A percentile compares a stretch with the other conserved stretches of the same genome.
phyloP scores from a whole-genome alignment of 2,113 vertebrate species.

The Spermophilus dauricus region DNA sequence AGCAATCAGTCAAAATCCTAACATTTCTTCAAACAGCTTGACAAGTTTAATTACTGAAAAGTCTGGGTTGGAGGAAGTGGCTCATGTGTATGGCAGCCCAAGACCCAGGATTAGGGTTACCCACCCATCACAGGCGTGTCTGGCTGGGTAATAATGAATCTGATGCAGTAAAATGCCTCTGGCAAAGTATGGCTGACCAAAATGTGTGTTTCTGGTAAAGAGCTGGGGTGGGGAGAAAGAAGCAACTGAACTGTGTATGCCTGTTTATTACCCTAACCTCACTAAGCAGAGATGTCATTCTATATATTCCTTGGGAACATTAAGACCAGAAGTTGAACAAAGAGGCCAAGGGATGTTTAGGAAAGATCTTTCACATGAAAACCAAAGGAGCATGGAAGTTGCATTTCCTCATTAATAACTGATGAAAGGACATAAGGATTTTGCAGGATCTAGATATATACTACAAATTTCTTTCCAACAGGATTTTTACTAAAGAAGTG shows the following conservation, averaged over 20 bases:
- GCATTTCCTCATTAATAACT: not conserved
- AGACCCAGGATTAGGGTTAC: not conserved
- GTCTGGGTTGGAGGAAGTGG: not conserved
- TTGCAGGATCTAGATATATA: not conserved
- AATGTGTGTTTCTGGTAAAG: not conserved
- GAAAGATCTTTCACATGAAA: constrained; percentile 48
- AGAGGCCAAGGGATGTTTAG: not conserved
- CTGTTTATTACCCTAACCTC: not conserved
- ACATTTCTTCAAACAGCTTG: constrained; percentile 2
- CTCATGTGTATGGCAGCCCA: not conserved
- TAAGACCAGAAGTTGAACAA: not conserved
- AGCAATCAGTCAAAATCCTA: not conserved
- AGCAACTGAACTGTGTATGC: not conserved
- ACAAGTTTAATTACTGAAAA: not conserved
- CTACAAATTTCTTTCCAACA: not conserved
- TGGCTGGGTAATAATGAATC: not conserved
- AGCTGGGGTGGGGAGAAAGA: not conserved
- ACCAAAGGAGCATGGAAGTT: not conserved
- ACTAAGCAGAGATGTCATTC: not conserved
- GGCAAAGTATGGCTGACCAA: not conserved
- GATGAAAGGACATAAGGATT: not conserved
- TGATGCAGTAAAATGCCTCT: not conserved
- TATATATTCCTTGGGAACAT: not conserved
- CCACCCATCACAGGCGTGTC: not conserved
- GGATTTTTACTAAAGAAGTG: not conserved